Evolutionary conservation across 1,140 invertebrate genomes (phyloP).

Genomic region (Microvelia longipes): DNA sequence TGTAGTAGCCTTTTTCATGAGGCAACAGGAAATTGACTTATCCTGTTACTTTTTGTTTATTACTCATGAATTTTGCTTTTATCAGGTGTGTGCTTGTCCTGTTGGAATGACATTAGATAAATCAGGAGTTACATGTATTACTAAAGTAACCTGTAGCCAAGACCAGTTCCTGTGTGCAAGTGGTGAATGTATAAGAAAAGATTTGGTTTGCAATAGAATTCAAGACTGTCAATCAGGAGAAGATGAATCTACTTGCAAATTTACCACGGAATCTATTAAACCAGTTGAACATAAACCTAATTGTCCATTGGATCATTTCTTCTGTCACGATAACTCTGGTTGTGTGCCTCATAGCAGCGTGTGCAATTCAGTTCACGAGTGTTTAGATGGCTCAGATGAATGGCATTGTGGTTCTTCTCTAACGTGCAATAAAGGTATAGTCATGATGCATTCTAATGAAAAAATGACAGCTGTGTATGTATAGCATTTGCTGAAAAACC

Average conservation of each 20-base stretch:
- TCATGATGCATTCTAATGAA: no score
- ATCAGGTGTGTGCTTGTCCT: slow-evolving; percentile 46
- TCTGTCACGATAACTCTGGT: slow-evolving; percentile 37
- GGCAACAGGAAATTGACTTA: no score
- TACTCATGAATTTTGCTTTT: no score
- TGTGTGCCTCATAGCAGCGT: slow-evolving; percentile 18
- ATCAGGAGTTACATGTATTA: slow-evolving; percentile 36
- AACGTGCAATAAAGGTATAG: no score
- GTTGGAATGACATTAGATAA: slow-evolving; percentile 33
- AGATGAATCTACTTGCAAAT: slow-evolving; percentile 37
- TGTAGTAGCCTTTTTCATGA: no score
- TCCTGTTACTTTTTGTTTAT: no score
- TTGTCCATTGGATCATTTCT: slow-evolving; percentile 37
- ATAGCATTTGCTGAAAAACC: no score
- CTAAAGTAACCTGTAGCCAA: slow-evolving; percentile 14
- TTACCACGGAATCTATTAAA: not conserved
- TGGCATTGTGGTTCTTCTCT: no score
- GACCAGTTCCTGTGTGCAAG: slow-evolving; percentile 22
- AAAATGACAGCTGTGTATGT: no score
- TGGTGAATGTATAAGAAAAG: slow-evolving; percentile 23
- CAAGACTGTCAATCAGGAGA: slow-evolving; percentile 42
- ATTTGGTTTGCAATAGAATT: slow-evolving; percentile 36
- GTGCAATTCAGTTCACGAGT: slow-evolving; percentile 21
- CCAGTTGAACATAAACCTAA: not conserved
- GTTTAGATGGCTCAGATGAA: slow-evolving; percentile 24